phyloP scores from a whole-genome alignment of 2,113 vertebrate genomes.

The Podilymbus podiceps region DNA sequence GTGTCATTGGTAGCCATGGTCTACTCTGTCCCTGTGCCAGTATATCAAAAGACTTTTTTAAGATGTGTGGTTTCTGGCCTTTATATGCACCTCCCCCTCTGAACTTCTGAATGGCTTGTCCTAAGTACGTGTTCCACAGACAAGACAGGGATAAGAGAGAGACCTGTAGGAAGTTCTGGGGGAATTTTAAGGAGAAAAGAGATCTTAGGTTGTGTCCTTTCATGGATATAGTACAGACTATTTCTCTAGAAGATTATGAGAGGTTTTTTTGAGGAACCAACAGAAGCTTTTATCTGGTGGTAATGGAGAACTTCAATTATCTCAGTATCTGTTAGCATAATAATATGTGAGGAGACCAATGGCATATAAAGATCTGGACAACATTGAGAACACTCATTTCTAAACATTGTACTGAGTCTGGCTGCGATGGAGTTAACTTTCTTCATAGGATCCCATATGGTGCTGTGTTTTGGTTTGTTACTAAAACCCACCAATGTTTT shows the following conservation, averaged over 20 bases:
- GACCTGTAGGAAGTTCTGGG: background rate
- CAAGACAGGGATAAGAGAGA: background rate
- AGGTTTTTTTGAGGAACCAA: background rate
- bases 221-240: background rate
- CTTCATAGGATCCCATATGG: background rate
- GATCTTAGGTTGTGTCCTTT: background rate
- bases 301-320: background rate
- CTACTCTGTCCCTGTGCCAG: background rate
- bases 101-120: background rate
- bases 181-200: background rate
- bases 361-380: background rate
- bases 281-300: background rate
- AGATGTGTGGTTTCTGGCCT: background rate
- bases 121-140: background rate
- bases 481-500: background rate
- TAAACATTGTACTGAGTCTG: background rate
- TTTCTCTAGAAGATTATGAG: background rate
- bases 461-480: background rate
- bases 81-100: background rate
- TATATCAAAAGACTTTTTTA: background rate
- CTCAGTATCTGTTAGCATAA: background rate
- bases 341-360: background rate
- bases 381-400: background rate
- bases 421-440: background rate
- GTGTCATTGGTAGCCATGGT: background rate